Base-by-base conservation (phyloP, 2,797 vertebrate species). In the Hippopotamyrus pictus region DNA sequence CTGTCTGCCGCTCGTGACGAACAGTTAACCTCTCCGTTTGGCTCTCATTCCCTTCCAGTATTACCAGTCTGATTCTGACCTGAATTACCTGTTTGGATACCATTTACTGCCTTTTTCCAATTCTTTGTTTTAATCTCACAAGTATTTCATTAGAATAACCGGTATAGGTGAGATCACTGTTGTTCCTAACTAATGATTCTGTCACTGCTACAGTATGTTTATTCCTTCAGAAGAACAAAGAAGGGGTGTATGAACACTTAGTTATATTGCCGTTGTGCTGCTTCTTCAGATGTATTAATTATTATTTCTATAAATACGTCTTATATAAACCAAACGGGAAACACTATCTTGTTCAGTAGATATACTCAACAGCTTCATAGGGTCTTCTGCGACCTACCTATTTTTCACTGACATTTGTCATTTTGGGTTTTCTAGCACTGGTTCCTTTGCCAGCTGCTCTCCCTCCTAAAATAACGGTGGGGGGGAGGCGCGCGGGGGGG, bases 81-180 rank as follows among this genome's bases (percentile, higher is more conserved):
- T 91, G 89, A 90, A 92, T 93, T 91, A 92, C 92, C 88, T 89
- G 92, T 94, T 95, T 93, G 90, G 88, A 92, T 92, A 12, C 91
- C 46, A 73, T 86, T 88, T 44, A 29, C 57, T 25, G 86, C 41
- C 57, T 88, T 88, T 17, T 69, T 46, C 7, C 37, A n/a, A 25
- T 65, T 88, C 54, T 69, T 65, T 22, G 19, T 48, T 65, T 51
- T 89, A 82, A 48, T 65, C 84, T 83, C 88, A 44, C n/a, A 22
- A 37, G 85, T 57, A 86, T 86, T 53, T 88, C 33, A 65, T 65
- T 65, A 46, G 37, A 65, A 88, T 69, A n/a, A n/a, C 33, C n/a
- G 22, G 54, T 88, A 12, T 54, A 44, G 44, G 33, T 88, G 53
- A 29, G 54, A 62, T 88, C 86, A 41, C 33, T 46, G 6, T 33